Evolutionary conservation across 2,113 vertebrate species (phyloP), one percentile per base, ranked within the genome.

Genomic region (Toxostoma redivivum): DNA sequence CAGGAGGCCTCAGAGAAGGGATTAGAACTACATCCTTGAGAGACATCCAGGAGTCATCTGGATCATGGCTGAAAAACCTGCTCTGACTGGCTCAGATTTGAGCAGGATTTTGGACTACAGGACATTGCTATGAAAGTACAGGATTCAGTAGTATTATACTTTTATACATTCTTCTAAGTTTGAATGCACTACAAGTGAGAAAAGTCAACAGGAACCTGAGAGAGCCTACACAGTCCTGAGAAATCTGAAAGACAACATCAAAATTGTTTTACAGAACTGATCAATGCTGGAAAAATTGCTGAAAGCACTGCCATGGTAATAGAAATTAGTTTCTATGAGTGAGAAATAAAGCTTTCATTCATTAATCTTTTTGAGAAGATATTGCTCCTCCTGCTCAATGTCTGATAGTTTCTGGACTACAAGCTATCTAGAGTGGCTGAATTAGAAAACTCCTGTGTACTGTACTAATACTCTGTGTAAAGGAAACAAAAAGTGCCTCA

Each of bases 41-140:
- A 44, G 3, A 48, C 10, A 50, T 19, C 14, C 6, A 58, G 3
- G 40, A 48, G 15, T 45, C 24, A 67, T 1, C 23, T 50, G 22
- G 11, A 40, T 42, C 20, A 17, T 18, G 30, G 7, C 37, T 65
- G 35, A 64, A 45, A 86, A 80, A 13, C 1, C 9, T 58, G 1
- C 23, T 69, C 24, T 45, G 25, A 23, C 3, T 38, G 2, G 12
- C 17, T 56, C n/a, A 48, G 23, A 38, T 85, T 35, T 44, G 11
- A 48, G 15, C 3, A 42, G 11, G 33, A 72, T 2, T 77, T 48
- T 53, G 3, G 5, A 47, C 20, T 31, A 21, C 9, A 61, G 1
- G 7, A 24, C 2, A 1, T 42, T 10, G 10, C 3, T 70, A 10
- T 2, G 48, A 53, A 65, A 69, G 4, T 10, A 57, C 4, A 37